A percentile compares a stretch with the other conserved stretches of the same genome.
Evolutionary conservation across 1,140 invertebrate genomes (phyloP).

Genomic region (Drosophila santomea): DNA sequence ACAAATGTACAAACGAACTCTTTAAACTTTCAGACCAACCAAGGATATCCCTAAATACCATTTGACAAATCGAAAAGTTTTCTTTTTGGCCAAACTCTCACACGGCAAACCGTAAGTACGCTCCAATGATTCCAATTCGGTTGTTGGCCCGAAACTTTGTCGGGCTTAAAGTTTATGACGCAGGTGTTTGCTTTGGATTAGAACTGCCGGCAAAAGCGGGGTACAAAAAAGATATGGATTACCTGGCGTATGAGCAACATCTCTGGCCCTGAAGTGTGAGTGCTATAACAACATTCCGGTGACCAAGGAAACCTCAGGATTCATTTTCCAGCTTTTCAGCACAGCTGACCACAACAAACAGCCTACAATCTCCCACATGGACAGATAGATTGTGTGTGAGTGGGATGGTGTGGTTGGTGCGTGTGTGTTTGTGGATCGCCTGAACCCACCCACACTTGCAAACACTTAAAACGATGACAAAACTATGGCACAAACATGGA

Average conservation of each 20-base stretch:
- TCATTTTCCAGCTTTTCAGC: constrained; percentile 66
- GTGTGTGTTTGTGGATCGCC: not conserved
- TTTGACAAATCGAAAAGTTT: constrained; percentile 70
- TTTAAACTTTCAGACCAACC: constrained; percentile 12
- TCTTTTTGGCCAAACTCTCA: constrained; percentile 36
- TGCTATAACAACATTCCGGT: constrained; percentile 39
- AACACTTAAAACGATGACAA: constrained; percentile 34
- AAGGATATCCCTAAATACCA: constrained; percentile 58
- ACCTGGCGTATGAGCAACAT: constrained; percentile 41
- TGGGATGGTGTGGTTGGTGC: constrained; percentile 20
- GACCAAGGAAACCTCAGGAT: constrained; percentile 50
- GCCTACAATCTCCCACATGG: constrained; percentile 33
- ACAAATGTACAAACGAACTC: not conserved
- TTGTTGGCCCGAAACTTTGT: constrained; percentile 60
- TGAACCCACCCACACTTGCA: not conserved
- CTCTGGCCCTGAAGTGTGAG: constrained; percentile 29
- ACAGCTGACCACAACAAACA: constrained; percentile 67
- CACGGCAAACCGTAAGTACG: constrained; percentile 57
- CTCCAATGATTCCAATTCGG: constrained; percentile 75
- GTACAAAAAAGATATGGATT: constrained; percentile 31
- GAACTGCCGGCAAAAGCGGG: constrained; percentile 19
- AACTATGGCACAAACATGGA: constrained; percentile 51
- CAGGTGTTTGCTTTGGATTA: constrained; percentile 75
- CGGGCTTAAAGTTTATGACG: constrained; percentile 76
- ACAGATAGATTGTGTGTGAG: not conserved